A percentile compares a stretch with the other conserved stretches of the same genome.
phyloP scores from a whole-genome alignment of 2,888 invertebrate genomes.

The Lingula anatina region DNA sequence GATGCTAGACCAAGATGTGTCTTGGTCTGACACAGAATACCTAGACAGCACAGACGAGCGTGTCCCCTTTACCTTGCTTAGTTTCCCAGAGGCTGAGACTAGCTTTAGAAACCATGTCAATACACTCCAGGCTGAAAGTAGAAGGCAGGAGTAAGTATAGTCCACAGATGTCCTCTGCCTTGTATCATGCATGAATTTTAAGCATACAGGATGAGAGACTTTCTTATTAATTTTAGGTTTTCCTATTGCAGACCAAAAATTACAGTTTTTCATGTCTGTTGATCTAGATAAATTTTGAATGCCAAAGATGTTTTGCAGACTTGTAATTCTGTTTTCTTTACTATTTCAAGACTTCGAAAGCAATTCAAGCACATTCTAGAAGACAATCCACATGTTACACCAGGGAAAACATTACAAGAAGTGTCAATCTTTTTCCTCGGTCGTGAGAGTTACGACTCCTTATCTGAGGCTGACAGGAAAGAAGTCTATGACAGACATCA shows the following conservation, averaged over 20 bases:
- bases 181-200: neutral
- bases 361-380: conserved; percentile 89
- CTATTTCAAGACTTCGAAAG: too few species aligned
- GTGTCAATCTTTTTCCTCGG: conserved; percentile 83
- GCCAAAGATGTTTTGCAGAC: too few species aligned
- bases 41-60: conserved; percentile 65
- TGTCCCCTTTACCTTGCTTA: conserved; percentile 88
- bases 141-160: conserved; percentile 79
- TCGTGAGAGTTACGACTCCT: conserved; percentile 86
- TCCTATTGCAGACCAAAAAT: conserved; percentile 64
- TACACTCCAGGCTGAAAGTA: conserved; percentile 85
- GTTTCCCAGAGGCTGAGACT: conserved; percentile 84
- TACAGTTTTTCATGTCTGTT: too few species aligned
- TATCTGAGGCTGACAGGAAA: conserved; percentile 84
- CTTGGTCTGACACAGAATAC: too few species aligned
- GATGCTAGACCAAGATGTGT: too few species aligned
- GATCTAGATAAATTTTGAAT: too few species aligned
- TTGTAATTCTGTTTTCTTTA: too few species aligned
- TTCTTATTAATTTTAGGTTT: conserved; percentile 1
- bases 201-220: neutral
- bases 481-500: conserved; percentile 93
- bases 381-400: conserved; percentile 90
- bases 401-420: conserved; percentile 88
- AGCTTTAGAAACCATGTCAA: conserved; percentile 88
- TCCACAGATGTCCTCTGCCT: too few species aligned